Evolutionary conservation across 2,797 vertebrate species (phyloP).

Genomic region (Alosa sapidissima): DNA sequence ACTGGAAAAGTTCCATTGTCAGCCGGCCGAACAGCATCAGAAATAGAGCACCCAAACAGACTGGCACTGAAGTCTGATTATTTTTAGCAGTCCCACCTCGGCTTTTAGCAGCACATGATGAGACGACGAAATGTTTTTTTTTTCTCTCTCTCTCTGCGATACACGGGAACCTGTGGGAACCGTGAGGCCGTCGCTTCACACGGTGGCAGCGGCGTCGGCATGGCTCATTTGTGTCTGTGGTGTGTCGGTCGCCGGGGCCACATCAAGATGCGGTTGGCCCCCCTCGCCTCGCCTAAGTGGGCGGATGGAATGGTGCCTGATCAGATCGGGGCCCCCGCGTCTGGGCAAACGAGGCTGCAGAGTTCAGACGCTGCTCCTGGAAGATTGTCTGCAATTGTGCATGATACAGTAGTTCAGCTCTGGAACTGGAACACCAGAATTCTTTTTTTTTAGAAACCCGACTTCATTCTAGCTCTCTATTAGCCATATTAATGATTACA

Average conservation of each 20-base stretch:
- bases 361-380: not conserved
- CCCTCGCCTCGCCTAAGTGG: not conserved
- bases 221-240: not conserved
- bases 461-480: not conserved
- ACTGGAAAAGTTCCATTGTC: constrained; percentile 5
- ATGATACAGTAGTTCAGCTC: not conserved
- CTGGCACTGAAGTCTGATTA: constrained; percentile 25
- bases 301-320: not conserved
- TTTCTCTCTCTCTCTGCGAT: not conserved
- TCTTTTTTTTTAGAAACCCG: not conserved
- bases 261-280: not conserved
- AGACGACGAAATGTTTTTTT: not conserved
- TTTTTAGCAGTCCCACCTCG: constrained; percentile 12
- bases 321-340: not conserved
- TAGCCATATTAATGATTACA: not conserved
- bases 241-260: not conserved
- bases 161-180: not conserved
- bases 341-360: not conserved
- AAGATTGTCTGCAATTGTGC: not conserved
- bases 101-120: not conserved
- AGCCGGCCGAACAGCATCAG: constrained; percentile 29
- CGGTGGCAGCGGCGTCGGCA: not conserved
- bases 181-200: not conserved
- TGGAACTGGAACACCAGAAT: not conserved
- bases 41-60: not conserved